phyloP scores from a whole-genome alignment of 1,140 invertebrate species.

The Caenorhabditis remanei region DNA sequence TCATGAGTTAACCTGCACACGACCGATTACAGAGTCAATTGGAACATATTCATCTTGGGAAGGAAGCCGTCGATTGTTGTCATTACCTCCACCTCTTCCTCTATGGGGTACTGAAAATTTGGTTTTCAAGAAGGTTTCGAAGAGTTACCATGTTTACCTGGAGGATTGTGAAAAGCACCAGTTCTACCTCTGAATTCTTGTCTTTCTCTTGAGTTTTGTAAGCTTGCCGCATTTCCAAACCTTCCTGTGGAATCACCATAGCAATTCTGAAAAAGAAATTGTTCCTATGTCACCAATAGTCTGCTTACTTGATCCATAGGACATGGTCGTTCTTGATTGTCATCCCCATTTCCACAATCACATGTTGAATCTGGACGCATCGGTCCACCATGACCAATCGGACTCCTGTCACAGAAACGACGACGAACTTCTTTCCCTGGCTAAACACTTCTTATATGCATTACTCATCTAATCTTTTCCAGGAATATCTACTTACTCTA shows the following conservation, averaged over 20 bases:
- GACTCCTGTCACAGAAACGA: constrained; percentile 51
- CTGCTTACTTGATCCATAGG: constrained; percentile 44
- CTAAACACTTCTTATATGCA: background rate
- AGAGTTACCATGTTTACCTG: background rate
- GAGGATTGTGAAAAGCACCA: background rate
- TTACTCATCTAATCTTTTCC: background rate
- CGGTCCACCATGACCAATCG: background rate
- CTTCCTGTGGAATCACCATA: background rate
- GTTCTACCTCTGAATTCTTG: constrained; percentile 37
- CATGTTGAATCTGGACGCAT: constrained; percentile 49
- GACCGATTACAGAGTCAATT: constrained; percentile 45
- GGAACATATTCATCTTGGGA: constrained; percentile 54
- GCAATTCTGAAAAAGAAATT: background rate
- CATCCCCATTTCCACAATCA: constrained; percentile 36
- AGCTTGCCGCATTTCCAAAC: background rate
- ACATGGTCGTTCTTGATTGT: constrained; percentile 48
- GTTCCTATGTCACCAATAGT: background rate
- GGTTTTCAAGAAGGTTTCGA: background rate
- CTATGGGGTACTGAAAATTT: constrained; percentile 7
- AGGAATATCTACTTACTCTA: constrained; percentile 4
- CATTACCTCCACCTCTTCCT: background rate
- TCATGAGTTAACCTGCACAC: background rate
- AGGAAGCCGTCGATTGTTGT: background rate
- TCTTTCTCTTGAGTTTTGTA: background rate
- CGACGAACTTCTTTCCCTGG: constrained; percentile 33